Conservation (phyloP, 2,797 vertebrate genomes). For the Cuniculus paca region DNA sequence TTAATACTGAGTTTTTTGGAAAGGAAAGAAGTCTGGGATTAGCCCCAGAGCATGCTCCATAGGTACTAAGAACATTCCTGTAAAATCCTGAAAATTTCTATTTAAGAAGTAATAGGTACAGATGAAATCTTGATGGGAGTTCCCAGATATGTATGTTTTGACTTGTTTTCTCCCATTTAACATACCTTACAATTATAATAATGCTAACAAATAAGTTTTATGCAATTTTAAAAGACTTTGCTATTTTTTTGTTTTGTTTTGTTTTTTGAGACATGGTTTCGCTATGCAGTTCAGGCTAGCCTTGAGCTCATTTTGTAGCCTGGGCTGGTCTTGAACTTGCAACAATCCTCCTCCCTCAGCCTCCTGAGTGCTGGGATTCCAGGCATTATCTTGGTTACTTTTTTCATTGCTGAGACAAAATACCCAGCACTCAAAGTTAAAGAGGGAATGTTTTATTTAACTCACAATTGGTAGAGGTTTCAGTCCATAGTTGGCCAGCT, state of each 20-base stretch:
- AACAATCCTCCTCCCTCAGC: no score
- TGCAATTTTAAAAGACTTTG: neutral
- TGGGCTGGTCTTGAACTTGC: no score
- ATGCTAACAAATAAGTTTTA: neutral
- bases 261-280: no score
- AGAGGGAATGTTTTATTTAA: neutral
- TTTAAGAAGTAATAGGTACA: no score
- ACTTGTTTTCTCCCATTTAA: neutral
- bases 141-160: neutral
- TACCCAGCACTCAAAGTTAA: neutral
- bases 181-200: neutral
- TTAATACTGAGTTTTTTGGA: constrained; percentile 32
- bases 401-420: neutral
- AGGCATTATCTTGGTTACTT: neutral
- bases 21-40: neutral
- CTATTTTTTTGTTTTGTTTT: neutral
- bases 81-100: neutral
- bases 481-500: no score
- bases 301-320: no score
- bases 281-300: no score
- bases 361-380: no score
- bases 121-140: no score
- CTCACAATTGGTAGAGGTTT: neutral
- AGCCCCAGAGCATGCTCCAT: neutral
- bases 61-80: neutral